phyloP scores from a whole-genome alignment of 2,113 vertebrate species.

The Baryphthengus martii region DNA sequence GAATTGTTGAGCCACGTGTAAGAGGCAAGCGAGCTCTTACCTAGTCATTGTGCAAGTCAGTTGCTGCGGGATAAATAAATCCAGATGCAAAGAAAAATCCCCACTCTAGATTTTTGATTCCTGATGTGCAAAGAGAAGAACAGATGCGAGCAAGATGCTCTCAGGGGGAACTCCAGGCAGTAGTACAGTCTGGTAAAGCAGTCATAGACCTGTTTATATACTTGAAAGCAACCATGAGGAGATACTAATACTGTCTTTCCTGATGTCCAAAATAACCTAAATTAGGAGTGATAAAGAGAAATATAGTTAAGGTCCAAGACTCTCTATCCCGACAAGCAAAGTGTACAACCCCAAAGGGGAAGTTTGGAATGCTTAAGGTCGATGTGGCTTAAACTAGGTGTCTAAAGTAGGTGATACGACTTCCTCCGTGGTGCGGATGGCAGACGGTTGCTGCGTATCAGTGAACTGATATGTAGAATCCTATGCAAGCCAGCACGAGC shows the following conservation, averaged over 20 bases:
- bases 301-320: neutral
- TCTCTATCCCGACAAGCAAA: neutral
- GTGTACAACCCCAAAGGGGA: neutral
- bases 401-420: neutral
- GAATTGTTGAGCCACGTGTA: neutral
- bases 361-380: neutral
- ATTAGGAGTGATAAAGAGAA: neutral
- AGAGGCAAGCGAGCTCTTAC: neutral
- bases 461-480: accelerated
- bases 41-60: neutral
- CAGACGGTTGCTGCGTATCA: accelerated
- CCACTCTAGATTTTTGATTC: neutral
- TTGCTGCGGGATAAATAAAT: neutral
- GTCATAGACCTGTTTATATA: neutral
- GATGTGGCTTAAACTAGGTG: neutral
- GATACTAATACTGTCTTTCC: neutral
- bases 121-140: neutral
- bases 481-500: neutral
- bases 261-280: neutral
- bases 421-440: neutral
- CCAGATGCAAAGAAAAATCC: neutral
- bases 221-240: neutral
- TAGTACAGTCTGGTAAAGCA: neutral
- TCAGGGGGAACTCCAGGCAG: neutral
- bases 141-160: neutral